Percentiles rank a stretch among this genome's conserved stretches.
Conservation (phyloP, 2,888 invertebrate genomes). For the Plebejus melissa region DNA sequence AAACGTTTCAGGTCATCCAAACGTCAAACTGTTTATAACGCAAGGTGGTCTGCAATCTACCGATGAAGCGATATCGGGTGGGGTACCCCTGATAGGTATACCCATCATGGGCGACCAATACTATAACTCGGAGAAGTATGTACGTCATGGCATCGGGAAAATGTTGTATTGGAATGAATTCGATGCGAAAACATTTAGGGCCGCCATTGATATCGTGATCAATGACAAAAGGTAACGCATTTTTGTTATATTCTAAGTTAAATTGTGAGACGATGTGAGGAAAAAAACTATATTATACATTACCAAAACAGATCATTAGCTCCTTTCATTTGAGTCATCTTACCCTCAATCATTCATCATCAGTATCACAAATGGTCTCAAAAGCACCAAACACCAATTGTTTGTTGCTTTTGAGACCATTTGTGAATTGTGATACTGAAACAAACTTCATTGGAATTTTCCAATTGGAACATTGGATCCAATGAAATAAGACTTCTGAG, state of each 20-base stretch:
- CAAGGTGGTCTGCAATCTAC: slow-evolving; percentile 65
- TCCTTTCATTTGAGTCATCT: neutral
- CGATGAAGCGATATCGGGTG: slow-evolving; percentile 59
- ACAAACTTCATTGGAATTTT: no score
- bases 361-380: no score
- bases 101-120: slow-evolving; percentile 62
- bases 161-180: slow-evolving; percentile 45
- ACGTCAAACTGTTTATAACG: slow-evolving; percentile 57
- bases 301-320: neutral
- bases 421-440: no score
- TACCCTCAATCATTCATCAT: no score
- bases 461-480: no score
- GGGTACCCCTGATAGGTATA: slow-evolving; percentile 56
- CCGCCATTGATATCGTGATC: slow-evolving; percentile 42
- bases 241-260: neutral
- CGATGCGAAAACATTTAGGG: slow-evolving; percentile 42
- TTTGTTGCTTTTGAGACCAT: neutral
- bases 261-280: no score
- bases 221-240: slow-evolving; percentile 42
- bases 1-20: slow-evolving; percentile 51
- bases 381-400: neutral
- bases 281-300: no score
- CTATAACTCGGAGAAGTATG: slow-evolving; percentile 50
- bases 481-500: no score
- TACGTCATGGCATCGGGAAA: slow-evolving; percentile 46